Evolutionary conservation across 2,113 vertebrate species (phyloP).

Genomic region (Chloebia gouldiae): DNA sequence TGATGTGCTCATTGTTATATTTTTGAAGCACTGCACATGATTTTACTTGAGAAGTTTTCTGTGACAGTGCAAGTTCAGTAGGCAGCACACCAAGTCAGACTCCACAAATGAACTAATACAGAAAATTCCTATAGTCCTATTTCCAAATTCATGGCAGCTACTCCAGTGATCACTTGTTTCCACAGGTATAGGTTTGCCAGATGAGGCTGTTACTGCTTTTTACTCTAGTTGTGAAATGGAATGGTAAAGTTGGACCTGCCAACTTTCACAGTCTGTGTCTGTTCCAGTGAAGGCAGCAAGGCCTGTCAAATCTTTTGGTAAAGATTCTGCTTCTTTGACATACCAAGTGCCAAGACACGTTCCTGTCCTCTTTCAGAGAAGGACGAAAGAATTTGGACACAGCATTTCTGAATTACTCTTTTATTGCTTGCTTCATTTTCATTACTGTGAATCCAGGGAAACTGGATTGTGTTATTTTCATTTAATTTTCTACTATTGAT

Average conservation of each 20-base stretch:
- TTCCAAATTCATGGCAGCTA: neutral
- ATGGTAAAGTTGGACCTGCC: neutral
- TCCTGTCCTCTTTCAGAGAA: neutral
- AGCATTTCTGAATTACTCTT: neutral
- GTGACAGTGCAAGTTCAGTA: neutral
- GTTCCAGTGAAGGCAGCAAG: neutral
- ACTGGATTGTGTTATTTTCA: neutral
- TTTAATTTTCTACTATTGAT: neutral
- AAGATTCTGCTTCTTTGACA: neutral
- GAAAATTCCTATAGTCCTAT: neutral
- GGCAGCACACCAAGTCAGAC: neutral
- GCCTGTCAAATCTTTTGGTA: neutral
- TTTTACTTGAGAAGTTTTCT: neutral
- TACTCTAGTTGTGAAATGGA: neutral
- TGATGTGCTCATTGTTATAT: neutral
- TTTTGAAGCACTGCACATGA: neutral
- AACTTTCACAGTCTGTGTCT: neutral
- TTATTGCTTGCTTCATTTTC: neutral
- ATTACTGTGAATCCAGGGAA: neutral
- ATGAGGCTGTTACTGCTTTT: neutral
- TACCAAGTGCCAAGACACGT: neutral
- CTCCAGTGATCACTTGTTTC: neutral
- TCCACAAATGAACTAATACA: neutral
- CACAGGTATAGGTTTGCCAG: accelerated
- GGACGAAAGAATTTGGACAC: neutral